Evolutionary conservation across 2,888 invertebrate genomes (phyloP).

Genomic region (Beris chalybata): DNA sequence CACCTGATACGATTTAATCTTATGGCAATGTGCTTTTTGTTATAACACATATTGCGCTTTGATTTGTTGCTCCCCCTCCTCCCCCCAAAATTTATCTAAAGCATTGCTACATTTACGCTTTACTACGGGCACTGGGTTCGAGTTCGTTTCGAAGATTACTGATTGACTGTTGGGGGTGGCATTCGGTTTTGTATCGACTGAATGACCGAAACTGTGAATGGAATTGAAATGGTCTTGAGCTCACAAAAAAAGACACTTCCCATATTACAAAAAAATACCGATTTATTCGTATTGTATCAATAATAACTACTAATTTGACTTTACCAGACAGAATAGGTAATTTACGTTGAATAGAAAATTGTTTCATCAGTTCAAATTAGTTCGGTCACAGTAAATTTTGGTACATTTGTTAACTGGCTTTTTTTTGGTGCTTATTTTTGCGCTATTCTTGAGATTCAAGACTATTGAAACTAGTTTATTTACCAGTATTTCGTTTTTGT

Average conservation of each 20-base stretch:
- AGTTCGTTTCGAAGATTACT: neutral
- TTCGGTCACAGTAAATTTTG: too few relatives aligned
- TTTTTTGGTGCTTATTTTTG: too few relatives aligned
- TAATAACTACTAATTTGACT: constrained; percentile 27
- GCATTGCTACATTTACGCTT: too few relatives aligned
- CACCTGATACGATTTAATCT: constrained; percentile 27
- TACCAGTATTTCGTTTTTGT: too few relatives aligned
- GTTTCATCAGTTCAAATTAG: constrained; percentile 14
- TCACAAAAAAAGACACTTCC: neutral
- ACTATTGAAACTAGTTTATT: too few relatives aligned
- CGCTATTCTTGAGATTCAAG: too few relatives aligned
- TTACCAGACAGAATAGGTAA: constrained; percentile 12
- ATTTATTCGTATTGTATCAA: constrained; percentile 19
- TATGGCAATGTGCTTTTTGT: neutral
- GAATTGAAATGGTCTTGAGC: constrained; percentile 9
- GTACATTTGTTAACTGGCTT: too few relatives aligned
- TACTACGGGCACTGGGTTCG: too few relatives aligned
- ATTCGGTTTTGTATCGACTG: constrained; percentile 1
- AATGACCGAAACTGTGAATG: neutral
- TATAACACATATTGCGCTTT: too few relatives aligned
- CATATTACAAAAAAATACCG: constrained; percentile 17
- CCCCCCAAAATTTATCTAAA: too few relatives aligned
- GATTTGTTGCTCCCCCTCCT: too few relatives aligned
- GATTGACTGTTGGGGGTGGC: constrained; percentile 23
- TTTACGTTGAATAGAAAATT: constrained; percentile 17